Evolutionary conservation across 2,888 invertebrate genomes (phyloP), one percentile per base, ranked within the genome.

Genomic region (Ligdia adustata): DNA sequence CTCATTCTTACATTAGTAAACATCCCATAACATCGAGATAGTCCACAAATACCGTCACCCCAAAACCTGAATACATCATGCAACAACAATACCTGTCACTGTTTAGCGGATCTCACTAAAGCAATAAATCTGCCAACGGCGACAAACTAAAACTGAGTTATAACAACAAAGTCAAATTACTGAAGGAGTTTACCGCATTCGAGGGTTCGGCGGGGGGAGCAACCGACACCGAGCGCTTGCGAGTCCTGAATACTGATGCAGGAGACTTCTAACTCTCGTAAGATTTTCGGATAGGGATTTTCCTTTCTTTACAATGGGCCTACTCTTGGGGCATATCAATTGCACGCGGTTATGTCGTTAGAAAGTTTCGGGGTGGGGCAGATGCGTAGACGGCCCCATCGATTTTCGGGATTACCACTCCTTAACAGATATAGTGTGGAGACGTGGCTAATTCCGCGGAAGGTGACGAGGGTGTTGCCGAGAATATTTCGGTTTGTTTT

Each of bases 271-370:
- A 87, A 88, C 87, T 88, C 86, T 78, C 75, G 72, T 74, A 89
- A 89, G 87, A 89, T 89, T 90, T 90, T 88, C 86, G 84, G 84
- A 79, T 87, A 58, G 84, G 86, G 90, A 88, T 88, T 90, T 90
- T 88, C 90, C 87, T 90, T 90, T 89, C 90, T 90, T 90, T 90
- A 88, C 90, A 90, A 89, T 89, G 85, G 84, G 79, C 84, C 87
- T 89, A 90, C 90, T 85, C 89, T 72, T 76, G 90, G 88, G 88
- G 89, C 90, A 90, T 90, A 89, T 90, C 90, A 90, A 90, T 88
- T 87, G 90, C 90, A 88, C 78, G 90, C 86, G 87, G 90, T 90
- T 90, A 90, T 90, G 89, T 89, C 90, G 90, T 90, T 90, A 89
- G 88, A 87, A 90, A 90, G 79, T 90, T 90, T 84, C 79, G 66